A percentile compares a stretch with the other conserved stretches of the same genome.
phyloP scores from a whole-genome alignment of 2,797 vertebrate genomes.

The Crenichthys baileyi region DNA sequence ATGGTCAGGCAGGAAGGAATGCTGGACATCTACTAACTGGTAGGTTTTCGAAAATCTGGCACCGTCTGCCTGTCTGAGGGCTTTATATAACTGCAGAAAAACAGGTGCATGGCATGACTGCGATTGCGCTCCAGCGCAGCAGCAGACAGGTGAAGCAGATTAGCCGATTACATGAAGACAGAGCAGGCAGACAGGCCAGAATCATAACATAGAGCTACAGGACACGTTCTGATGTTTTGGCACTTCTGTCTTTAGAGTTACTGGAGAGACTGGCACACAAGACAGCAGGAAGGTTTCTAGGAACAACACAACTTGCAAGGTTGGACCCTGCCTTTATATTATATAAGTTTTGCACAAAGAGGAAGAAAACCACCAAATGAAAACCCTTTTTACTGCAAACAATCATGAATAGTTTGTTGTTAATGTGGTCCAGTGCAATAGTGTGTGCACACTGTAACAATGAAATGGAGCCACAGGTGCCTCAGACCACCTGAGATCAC shows the following conservation, averaged over 20 bases:
- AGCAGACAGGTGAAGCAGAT: no score
- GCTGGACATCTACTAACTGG: no score
- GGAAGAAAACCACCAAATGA: neutral
- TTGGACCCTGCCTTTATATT: neutral
- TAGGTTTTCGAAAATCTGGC: no score
- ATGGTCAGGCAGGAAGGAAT: no score
- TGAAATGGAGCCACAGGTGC: neutral
- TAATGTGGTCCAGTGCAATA: neutral
- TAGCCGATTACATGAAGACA: no score
- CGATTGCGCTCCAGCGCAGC: no score
- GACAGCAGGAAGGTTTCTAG: slow-evolving; percentile 6
- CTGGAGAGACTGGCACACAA: slow-evolving; percentile 4
- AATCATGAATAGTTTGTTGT: neutral
- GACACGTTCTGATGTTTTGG: neutral
- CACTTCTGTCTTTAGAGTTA: neutral
- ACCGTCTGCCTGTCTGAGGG: no score
- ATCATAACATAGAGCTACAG: neutral
- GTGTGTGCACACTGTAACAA: neutral
- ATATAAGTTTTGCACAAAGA: neutral
- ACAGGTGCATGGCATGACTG: no score
- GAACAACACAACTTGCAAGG: neutral
- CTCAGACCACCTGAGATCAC: neutral
- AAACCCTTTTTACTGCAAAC: neutral
- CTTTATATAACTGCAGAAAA: no score
- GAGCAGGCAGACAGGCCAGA: no score